Conservation (phyloP, 2,797 vertebrate species). For the Menidia menidia region DNA sequence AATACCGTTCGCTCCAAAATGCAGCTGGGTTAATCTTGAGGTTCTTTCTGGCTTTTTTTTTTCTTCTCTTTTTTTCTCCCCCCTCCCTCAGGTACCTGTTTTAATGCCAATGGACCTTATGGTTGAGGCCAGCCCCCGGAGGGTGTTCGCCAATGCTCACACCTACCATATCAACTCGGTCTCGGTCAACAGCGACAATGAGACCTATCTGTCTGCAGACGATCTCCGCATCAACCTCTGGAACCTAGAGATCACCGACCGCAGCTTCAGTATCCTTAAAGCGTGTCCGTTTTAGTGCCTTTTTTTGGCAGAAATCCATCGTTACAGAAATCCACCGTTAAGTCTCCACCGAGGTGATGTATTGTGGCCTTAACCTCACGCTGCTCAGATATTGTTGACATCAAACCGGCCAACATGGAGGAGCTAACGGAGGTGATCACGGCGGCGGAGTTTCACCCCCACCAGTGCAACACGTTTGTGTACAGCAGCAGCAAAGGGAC, state of each 20-base stretch:
- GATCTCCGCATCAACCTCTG: conserved; percentile 98
- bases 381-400: conserved; percentile 94
- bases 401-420: conserved; percentile 99
- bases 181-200: conserved; percentile 98
- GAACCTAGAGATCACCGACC: conserved; percentile 98
- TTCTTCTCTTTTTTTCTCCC: neutral
- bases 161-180: conserved; percentile 99
- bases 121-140: conserved; percentile 96
- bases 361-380: conserved; percentile 75
- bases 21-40: neutral
- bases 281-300: neutral
- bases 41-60: neutral
- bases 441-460: conserved; percentile 96
- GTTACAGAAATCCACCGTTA: no score
- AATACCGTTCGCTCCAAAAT: neutral
- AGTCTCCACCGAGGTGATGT: no score
- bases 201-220: conserved; percentile 97
- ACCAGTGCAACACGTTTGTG: conserved; percentile 96
- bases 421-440: conserved; percentile 99
- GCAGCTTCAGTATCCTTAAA: conserved; percentile 97
- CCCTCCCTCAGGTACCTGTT: conserved; percentile 89
- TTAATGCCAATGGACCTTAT: conserved; percentile 99
- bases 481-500: conserved; percentile 99
- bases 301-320: no score
- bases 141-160: conserved; percentile 98